Evolutionary conservation across 2,113 vertebrate genomes (phyloP), one percentile per base, ranked within the genome.

Genomic region (Nansenia antarctica): DNA sequence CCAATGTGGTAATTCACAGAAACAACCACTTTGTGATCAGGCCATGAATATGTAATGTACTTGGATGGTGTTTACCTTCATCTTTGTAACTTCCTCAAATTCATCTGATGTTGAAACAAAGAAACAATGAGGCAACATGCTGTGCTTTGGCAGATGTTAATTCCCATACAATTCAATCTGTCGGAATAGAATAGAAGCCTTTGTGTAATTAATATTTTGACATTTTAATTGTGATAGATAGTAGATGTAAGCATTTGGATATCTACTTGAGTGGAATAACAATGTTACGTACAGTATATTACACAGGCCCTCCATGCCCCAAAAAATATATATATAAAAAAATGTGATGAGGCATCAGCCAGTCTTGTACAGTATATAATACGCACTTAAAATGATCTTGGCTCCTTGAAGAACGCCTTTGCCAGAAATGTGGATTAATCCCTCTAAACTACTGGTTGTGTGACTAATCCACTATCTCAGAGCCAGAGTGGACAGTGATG

Each of bases 401-500:
- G 59, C 67, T 35, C 7, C 20, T 3, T 11, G 0, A 27, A 55
- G 22, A 9, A 24, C 18, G 1, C 11, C 67, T 65, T 67, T 70
- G 47, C 72, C 75, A 77, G 74, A 78, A 65, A 47, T 53, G 37
- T 57, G 63, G 78, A 88, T 80, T 76, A 76, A 79, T 35, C 1
- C 70, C n/a, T 69, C 62, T 31, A 29, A 65, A 55, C 42, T 49
- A 65, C 69, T 82, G 67, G 64, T 63, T 59, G 65, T 69, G 71
- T 52, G 42, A 77, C 52, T 70, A 65, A n/a, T 9, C 29, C 57
- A 49, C n/a, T 24, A 54, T 60, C 70, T 45, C 75, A 60, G 62
- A 83, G 70, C 78, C 77, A 70, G 81, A 82, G 76, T 67, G 70
- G 62, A 45, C 66, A 57, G 59, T 67, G 62, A 60, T 47, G 79